These are phyloP conservation scores for Lepas anatifera DNA, from an alignment of 2,888 invertebrate genomes.

Conservation along the genomic window DNA sequence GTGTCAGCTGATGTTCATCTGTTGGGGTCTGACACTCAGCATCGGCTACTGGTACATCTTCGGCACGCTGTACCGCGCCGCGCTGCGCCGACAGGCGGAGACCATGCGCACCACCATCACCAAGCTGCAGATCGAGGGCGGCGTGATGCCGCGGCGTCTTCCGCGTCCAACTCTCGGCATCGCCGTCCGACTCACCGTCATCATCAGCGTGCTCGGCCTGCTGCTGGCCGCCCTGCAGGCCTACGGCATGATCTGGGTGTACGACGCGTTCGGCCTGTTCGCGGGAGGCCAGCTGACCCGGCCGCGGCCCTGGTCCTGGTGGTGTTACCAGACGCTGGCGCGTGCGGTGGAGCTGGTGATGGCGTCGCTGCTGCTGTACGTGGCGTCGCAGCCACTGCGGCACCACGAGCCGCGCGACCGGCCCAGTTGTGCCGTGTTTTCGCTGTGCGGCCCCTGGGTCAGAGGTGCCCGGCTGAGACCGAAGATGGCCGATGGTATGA, in stretches of 20 bases:
- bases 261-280: conserved; percentile 24
- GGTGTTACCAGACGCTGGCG: conserved; percentile 78
- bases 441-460: not conserved
- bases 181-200: conserved; percentile 78
- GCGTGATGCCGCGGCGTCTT: conserved; percentile 28
- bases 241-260: conserved; percentile 51
- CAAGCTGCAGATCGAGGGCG: conserved; percentile 30
- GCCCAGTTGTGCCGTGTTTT: conserved; percentile 51
- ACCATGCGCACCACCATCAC: conserved; percentile 16
- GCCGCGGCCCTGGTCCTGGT: conserved; percentile 64
- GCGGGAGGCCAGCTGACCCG: conserved; percentile 33
- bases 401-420: conserved; percentile 26
- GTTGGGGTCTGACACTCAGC: conserved; percentile 6
- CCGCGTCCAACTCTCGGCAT: conserved; percentile 49
- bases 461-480: not conserved
- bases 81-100: conserved; percentile 29
- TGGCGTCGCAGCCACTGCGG: conserved; percentile 52
- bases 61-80: conserved; percentile 56
- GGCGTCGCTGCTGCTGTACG: conserved; percentile 72
- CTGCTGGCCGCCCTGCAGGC: conserved; percentile 70
- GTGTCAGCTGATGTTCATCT: conserved; percentile 6
- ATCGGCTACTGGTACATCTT: conserved; percentile 44
- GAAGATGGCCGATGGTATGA: not conserved
- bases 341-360: conserved; percentile 77
- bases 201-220: conserved; percentile 70